Conservation (phyloP, 2,113 vertebrate genomes). For the Nycticorax nycticorax region DNA sequence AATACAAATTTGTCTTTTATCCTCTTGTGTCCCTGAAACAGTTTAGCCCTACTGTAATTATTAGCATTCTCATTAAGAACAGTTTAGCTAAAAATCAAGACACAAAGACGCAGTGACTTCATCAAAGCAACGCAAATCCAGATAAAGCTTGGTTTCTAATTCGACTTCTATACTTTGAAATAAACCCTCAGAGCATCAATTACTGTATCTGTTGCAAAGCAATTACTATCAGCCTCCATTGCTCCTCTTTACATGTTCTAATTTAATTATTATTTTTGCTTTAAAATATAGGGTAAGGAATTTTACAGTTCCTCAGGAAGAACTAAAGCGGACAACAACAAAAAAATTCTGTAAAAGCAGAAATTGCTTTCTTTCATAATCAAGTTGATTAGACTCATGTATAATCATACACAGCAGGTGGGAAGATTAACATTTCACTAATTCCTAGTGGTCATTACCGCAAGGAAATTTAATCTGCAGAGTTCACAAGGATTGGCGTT, state of each 20-base stretch:
- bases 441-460: constrained; percentile 65
- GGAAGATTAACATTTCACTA: constrained; percentile 63
- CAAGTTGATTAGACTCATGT: constrained; percentile 61
- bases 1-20: constrained; percentile 7
- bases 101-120: constrained; percentile 38
- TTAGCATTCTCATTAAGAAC: constrained; percentile 71
- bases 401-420: constrained; percentile 54
- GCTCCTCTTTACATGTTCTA: constrained; percentile 36
- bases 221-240: constrained; percentile 56
- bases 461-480: constrained; percentile 39
- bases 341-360: not conserved
- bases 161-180: constrained; percentile 61
- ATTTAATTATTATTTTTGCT: constrained; percentile 69
- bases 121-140: constrained; percentile 56
- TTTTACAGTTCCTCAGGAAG: not conserved
- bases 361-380: constrained; percentile 49
- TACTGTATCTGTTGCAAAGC: constrained; percentile 59
- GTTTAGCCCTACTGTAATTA: constrained; percentile 38
- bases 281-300: constrained; percentile 24
- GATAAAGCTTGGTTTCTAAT: constrained; percentile 63
- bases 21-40: constrained; percentile 41
- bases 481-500: not conserved
- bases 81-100: constrained; percentile 64
- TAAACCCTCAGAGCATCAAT: constrained; percentile 72
- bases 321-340: not conserved